These are phyloP conservation scores for Osedax fenrisi DNA, from an alignment of 2,888 invertebrate species.

Conservation along the genomic window DNA sequence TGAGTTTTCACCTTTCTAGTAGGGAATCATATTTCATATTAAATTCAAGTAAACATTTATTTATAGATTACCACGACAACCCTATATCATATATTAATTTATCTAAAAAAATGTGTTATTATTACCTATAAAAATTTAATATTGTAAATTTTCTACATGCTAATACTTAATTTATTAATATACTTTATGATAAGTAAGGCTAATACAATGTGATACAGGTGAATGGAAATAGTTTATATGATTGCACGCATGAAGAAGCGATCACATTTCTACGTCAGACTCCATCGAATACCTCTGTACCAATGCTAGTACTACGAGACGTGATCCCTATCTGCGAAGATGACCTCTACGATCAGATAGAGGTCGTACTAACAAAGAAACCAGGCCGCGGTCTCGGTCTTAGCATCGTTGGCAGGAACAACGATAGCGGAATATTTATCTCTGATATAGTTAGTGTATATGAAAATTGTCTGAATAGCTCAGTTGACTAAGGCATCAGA, in stretches of 20 bases:
- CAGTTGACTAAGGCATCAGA: no score
- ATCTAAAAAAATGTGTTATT: no score
- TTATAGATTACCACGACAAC: no score
- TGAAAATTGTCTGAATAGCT: background rate
- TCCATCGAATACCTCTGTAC: constrained; percentile 59
- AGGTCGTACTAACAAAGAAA: constrained; percentile 71
- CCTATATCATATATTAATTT: no score
- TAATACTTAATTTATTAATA: no score
- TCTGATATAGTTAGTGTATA: constrained; percentile 69
- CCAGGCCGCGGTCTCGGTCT: constrained; percentile 65
- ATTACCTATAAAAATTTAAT: no score
- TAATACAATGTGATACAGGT: no score
- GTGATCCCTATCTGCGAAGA: constrained; percentile 53
- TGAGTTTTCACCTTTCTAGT: no score
- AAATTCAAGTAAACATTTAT: no score
- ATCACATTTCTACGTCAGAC: constrained; percentile 63
- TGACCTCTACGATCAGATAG: constrained; percentile 57
- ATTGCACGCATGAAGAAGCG: constrained; percentile 71
- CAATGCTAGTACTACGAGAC: constrained; percentile 66
- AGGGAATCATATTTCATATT: no score
- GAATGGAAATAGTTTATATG: constrained; percentile 66
- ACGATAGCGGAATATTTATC: constrained; percentile 71
- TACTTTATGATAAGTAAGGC: no score
- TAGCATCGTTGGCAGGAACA: constrained; percentile 65
- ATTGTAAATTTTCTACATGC: no score